Percentiles rank a stretch among this genome's conserved stretches.
These are phyloP conservation scores for Myathropa florea DNA, from an alignment of 2,888 invertebrate genomes.

Conservation along the genomic window DNA sequence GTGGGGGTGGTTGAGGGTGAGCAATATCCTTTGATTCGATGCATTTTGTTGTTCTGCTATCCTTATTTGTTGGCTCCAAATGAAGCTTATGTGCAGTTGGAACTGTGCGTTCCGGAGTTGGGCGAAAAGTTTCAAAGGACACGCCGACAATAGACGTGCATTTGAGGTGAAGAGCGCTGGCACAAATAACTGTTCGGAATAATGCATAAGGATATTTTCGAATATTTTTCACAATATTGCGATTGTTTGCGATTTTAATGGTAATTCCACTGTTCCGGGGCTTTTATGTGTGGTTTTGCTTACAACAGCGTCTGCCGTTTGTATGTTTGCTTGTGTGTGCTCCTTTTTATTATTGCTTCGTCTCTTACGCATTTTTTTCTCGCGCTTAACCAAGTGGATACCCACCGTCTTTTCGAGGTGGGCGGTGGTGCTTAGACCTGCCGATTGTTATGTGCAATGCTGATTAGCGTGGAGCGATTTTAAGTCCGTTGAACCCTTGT, in stretches of 20 bases:
- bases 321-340: background rate
- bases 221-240: conserved; percentile 33
- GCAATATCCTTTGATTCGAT: conserved; percentile 16
- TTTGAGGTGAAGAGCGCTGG: background rate
- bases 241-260: conserved; percentile 42
- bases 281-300: conserved; percentile 9
- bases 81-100: background rate
- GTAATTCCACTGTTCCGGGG: conserved; percentile 19
- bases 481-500: conserved; percentile 28
- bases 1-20: background rate
- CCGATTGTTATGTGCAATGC: conserved; percentile 9
- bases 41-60: background rate
- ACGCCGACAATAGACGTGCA: conserved; percentile 37
- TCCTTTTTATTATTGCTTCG: conserved; percentile 13
- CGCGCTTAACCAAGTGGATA: background rate
- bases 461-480: conserved; percentile 38
- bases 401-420: background rate
- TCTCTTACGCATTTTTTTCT: conserved; percentile 15
- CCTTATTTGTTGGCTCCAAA: background rate
- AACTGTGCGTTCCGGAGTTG: background rate
- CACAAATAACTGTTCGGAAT: conserved; percentile 48
- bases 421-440: background rate
- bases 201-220: conserved; percentile 57
- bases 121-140: background rate
- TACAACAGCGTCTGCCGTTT: background rate